A percentile compares a stretch with the other conserved stretches of the same genome.
Evolutionary conservation across 1,140 invertebrate genomes (phyloP).

Genomic region (Ephestia elutella): DNA sequence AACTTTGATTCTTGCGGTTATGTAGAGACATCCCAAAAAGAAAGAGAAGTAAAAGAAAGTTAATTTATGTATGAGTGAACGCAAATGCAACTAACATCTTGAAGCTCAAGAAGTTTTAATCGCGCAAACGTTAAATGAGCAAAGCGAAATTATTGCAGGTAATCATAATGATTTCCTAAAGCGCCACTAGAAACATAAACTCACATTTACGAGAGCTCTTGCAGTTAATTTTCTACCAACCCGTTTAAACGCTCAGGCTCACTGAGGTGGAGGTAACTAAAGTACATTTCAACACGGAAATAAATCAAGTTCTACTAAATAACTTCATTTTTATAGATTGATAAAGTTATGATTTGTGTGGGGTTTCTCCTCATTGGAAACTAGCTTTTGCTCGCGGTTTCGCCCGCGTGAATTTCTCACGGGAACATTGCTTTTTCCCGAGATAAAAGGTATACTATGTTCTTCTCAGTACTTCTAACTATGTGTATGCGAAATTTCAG

Average conservation of each 20-base stretch:
- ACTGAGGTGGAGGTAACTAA: background rate
- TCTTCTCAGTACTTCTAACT: too few species aligned
- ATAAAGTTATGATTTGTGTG: too few species aligned
- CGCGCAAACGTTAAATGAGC: background rate
- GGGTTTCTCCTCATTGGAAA: too few species aligned
- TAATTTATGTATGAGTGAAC: too few species aligned
- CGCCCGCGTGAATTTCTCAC: too few species aligned
- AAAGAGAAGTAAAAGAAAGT: too few species aligned
- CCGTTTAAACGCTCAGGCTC: background rate
- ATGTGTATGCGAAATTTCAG: too few species aligned
- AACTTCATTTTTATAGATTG: background rate
- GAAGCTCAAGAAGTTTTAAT: background rate
- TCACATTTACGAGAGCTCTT: slow-evolving; percentile 18
- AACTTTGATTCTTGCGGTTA: too few species aligned
- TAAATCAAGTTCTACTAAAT: background rate
- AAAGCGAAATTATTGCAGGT: background rate
- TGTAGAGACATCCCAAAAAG: too few species aligned
- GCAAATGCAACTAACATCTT: background rate
- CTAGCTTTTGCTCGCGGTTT: too few species aligned
- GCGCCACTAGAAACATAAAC: background rate
- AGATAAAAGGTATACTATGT: too few species aligned
- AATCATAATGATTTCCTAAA: slow-evolving; percentile 6
- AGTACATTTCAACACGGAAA: slow-evolving; percentile 3
- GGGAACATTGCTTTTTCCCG: too few species aligned
- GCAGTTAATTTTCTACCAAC: slow-evolving; percentile 16